Conservation (phyloP, 2,113 vertebrate genomes). For the Thamnaconus septentrionalis region DNA sequence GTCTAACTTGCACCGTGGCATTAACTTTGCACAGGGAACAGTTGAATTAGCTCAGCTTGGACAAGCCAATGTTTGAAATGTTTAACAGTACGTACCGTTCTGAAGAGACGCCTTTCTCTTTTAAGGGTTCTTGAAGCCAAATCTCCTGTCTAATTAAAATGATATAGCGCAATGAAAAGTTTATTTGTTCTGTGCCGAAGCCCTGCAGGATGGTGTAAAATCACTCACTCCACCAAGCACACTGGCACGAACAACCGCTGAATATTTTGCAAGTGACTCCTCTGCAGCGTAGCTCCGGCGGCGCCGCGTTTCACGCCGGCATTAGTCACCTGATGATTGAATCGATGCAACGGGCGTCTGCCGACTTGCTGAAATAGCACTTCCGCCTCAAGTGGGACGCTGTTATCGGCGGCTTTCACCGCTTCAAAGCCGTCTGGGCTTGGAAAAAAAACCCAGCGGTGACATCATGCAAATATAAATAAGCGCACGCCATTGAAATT, state of each 20-base stretch:
- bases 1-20: no score
- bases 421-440: slow-evolving; percentile 26
- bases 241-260: neutral
- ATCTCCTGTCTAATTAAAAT: no score
- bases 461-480: slow-evolving; percentile 52
- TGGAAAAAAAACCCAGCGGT: slow-evolving; percentile 6
- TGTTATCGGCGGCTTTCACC: slow-evolving; percentile 28
- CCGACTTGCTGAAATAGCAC: slow-evolving; percentile 26
- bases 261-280: slow-evolving; percentile 9
- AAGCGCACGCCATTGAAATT: slow-evolving; percentile 52
- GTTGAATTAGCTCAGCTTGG: no score
- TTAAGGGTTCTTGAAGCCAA: no score
- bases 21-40: no score
- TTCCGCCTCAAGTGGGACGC: slow-evolving; percentile 32
- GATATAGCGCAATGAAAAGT: no score
- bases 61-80: no score
- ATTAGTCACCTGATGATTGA: slow-evolving; percentile 38
- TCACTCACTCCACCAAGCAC: neutral
- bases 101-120: no score
- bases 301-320: slow-evolving; percentile 2
- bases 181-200: neutral
- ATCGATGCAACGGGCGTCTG: slow-evolving; percentile 18
- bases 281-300: slow-evolving; percentile 9
- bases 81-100: no score
- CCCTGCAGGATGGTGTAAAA: neutral